Evolutionary conservation across 2,113 vertebrate genomes (phyloP).

Genomic region (Xiphophorus hellerii): DNA sequence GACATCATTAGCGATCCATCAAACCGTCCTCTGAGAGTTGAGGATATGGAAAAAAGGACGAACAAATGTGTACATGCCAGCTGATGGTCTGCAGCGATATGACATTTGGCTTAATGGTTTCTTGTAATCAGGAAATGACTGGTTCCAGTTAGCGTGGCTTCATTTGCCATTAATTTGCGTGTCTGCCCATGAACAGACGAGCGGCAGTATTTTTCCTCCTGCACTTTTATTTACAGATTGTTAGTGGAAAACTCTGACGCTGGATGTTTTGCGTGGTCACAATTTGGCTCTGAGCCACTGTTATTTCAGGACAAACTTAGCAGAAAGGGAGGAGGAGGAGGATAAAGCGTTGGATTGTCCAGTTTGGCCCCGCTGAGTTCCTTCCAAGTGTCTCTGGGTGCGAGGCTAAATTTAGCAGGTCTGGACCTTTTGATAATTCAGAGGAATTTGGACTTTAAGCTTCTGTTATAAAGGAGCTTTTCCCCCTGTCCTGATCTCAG

Average conservation of each 20-base stretch:
- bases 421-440: slow-evolving; percentile 64
- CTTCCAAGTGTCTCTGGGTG: slow-evolving; percentile 59
- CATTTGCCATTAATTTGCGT: slow-evolving; percentile 47
- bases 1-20: slow-evolving; percentile 29
- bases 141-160: slow-evolving; percentile 40
- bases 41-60: slow-evolving; percentile 40
- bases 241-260: slow-evolving; percentile 55
- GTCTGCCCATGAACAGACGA: slow-evolving; percentile 10
- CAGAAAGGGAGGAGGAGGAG: slow-evolving; percentile 27
- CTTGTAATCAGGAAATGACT: slow-evolving; percentile 52
- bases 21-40: slow-evolving; percentile 24
- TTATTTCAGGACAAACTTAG: slow-evolving; percentile 62
- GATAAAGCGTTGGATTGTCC: slow-evolving; percentile 50
- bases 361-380: slow-evolving; percentile 54
- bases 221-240: slow-evolving; percentile 10
- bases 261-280: slow-evolving; percentile 45
- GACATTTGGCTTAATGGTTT: slow-evolving; percentile 33
- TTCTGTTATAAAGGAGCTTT: slow-evolving; percentile 48
- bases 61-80: slow-evolving; percentile 27
- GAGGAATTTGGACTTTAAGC: slow-evolving; percentile 57
- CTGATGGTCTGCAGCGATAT: slow-evolving; percentile 35
- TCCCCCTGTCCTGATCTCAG: slow-evolving; percentile 26
- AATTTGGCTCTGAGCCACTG: slow-evolving; percentile 58
- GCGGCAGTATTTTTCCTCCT: slow-evolving; percentile 35
- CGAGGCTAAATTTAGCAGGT: slow-evolving; percentile 66